These are phyloP conservation scores for Maconellicoccus hirsutus DNA, from an alignment of 1,140 invertebrate species.

Conservation along the genomic window DNA sequence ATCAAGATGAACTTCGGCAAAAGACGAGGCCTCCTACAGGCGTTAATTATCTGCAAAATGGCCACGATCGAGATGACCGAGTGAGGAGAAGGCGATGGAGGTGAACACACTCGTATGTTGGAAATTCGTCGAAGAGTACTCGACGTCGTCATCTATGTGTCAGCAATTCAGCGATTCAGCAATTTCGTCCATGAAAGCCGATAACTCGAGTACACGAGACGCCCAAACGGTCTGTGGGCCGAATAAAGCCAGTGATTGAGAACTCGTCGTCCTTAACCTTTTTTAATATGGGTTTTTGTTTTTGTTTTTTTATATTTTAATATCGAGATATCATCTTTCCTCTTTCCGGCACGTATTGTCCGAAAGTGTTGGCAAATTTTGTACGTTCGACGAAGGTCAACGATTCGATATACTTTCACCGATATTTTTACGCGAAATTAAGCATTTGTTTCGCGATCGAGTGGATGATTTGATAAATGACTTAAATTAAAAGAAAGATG, in stretches of 20 bases:
- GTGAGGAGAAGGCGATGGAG: too few relatives aligned
- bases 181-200: not conserved
- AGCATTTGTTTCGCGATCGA: too few relatives aligned
- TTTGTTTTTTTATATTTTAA: not conserved
- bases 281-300: not conserved
- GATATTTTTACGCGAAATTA: not conserved
- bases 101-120: too few relatives aligned
- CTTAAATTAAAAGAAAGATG: too few relatives aligned
- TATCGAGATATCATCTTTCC: not conserved
- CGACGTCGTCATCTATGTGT: too few relatives aligned
- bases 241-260: not conserved
- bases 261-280: not conserved
- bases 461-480: too few relatives aligned
- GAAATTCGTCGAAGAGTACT: too few relatives aligned
- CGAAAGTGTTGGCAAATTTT: not conserved
- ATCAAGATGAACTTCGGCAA: too few relatives aligned
- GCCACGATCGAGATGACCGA: too few relatives aligned
- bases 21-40: too few relatives aligned
- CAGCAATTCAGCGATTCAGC: not conserved
- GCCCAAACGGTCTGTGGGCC: not conserved
- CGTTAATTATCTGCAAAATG: too few relatives aligned
- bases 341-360: not conserved
- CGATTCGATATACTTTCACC: not conserved
- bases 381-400: not conserved
- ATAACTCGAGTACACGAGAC: not conserved